phyloP scores from a whole-genome alignment of 2,797 vertebrate species.

The Salarias fasciatus region DNA sequence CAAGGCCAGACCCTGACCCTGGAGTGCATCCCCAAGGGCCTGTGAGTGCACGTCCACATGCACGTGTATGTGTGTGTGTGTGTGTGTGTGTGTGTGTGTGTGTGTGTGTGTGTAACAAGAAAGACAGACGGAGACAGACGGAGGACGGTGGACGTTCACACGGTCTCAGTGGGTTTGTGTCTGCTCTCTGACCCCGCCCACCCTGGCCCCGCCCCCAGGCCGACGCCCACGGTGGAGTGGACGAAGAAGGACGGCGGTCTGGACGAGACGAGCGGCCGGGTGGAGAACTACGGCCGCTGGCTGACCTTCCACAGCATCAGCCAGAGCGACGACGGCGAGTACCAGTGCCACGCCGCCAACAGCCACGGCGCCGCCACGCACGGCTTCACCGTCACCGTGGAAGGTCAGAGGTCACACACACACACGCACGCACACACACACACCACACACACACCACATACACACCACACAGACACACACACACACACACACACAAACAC shows the following conservation, averaged over 20 bases:
- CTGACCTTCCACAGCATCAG: constrained; percentile 78
- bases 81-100: neutral
- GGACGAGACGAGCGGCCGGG: constrained; percentile 15
- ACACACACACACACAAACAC: too few relatives aligned
- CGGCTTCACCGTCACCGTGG: constrained; percentile 83
- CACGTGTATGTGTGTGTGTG: constrained; percentile 7
- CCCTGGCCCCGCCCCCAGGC: constrained; percentile 72
- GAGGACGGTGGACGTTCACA: too few relatives aligned
- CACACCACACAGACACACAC: too few relatives aligned
- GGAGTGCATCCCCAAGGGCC: too few relatives aligned
- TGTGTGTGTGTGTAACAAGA: too few relatives aligned
- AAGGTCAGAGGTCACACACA: too few relatives aligned
- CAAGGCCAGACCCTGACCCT: too few relatives aligned
- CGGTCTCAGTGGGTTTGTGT: too few relatives aligned
- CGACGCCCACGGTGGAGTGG: constrained; percentile 88
- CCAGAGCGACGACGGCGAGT: constrained; percentile 87
- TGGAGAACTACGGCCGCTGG: constrained; percentile 73
- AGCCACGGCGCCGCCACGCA: constrained; percentile 66
- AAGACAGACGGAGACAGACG: too few relatives aligned
- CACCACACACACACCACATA: too few relatives aligned
- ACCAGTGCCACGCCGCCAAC: constrained; percentile 85
- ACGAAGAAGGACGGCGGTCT: constrained; percentile 74
- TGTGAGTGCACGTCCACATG: constrained; percentile 81
- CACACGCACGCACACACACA: too few relatives aligned
- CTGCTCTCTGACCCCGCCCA: too few relatives aligned